Evolutionary conservation across 2,797 vertebrate genomes (phyloP).

Genomic region (Pantherophis alleghaniensis): DNA sequence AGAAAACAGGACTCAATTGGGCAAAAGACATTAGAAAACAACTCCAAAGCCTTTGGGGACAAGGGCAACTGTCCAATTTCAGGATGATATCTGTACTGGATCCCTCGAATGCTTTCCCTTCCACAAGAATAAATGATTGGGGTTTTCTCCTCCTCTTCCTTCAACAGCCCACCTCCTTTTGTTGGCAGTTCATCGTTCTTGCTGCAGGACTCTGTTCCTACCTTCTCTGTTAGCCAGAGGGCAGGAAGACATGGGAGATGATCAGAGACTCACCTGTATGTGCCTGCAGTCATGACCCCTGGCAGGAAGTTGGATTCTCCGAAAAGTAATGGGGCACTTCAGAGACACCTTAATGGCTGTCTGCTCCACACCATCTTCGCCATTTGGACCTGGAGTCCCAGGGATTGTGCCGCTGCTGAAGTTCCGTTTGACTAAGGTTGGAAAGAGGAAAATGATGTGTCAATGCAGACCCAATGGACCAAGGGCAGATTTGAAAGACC

Average conservation of each 20-base stretch:
- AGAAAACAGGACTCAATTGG: not conserved
- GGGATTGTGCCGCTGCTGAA: conserved; percentile 94
- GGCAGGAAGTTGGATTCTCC: conserved; percentile 93
- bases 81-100: not conserved
- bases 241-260: not conserved
- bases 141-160: not conserved
- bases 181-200: not conserved
- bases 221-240: not conserved
- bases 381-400: conserved; percentile 88
- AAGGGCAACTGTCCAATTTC: not conserved
- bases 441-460: conserved; percentile 5
- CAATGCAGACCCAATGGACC: not conserved
- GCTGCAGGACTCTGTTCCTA: not conserved
- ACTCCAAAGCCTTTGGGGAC: not conserved
- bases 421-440: conserved; percentile 86
- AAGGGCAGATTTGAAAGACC: not conserved
- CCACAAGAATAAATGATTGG: too few relatives aligned
- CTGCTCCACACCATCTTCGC: conserved; percentile 94
- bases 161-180: not conserved
- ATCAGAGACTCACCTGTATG: conserved; percentile 81
- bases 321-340: conserved; percentile 96
- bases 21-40: not conserved
- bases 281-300: conserved; percentile 92
- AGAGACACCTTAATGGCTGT: conserved; percentile 96
- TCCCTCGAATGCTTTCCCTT: not conserved